phyloP scores from a whole-genome alignment of 2,113 vertebrate genomes.

The human region GRCh38 chr4:129432501-129433000 shows the following conservation, averaged over 20 bases:
- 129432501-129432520: too few species aligned
- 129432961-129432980: not conserved
- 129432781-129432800: not conserved
- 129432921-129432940: too few species aligned
- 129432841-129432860: not conserved
- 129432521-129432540: too few species aligned
- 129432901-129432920: not conserved
- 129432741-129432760: too few species aligned
- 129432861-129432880: not conserved
- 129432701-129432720: not conserved
- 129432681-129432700: not conserved
- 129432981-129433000: accelerated
- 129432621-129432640: not conserved
- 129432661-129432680: not conserved
- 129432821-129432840: not conserved
- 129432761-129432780: not conserved
- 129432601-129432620: not conserved
- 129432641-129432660: not conserved
- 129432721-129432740: too few species aligned
- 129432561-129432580: too few species aligned
- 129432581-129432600: too few species aligned
- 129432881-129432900: not conserved
- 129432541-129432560: too few species aligned
- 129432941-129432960: not conserved
- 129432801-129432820: not conserved